phyloP scores from a whole-genome alignment of 2,113 vertebrate species.

The Planiliza haematocheilus region DNA sequence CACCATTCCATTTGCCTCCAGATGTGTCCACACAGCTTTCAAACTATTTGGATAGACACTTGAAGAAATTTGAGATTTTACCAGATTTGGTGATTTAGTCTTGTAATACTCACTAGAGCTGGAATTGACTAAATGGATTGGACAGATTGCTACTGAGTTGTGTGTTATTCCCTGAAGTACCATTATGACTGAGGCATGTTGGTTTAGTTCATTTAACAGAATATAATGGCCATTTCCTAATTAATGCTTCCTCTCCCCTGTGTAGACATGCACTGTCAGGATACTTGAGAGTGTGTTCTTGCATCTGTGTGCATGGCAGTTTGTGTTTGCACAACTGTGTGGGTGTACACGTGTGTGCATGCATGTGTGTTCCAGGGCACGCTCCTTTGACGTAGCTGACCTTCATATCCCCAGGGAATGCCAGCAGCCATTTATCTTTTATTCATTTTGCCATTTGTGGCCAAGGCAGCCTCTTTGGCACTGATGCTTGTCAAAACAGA shows the following conservation, averaged over 20 bases:
- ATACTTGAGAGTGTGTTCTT: slow-evolving; percentile 1
- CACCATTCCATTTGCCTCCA: background rate
- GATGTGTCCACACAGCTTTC: background rate
- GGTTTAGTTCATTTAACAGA: slow-evolving; percentile 25
- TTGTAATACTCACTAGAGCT: too few species aligned
- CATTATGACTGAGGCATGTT: background rate
- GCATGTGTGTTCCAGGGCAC: background rate
- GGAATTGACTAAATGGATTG: background rate
- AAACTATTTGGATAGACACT: slow-evolving; percentile 1
- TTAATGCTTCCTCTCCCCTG: slow-evolving; percentile 12
- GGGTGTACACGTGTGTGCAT: background rate
- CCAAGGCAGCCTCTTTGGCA: slow-evolving; percentile 64
- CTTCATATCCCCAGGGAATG: slow-evolving; percentile 73
- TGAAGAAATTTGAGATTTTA: background rate
- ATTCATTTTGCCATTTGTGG: slow-evolving; percentile 82
- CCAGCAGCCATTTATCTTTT: slow-evolving; percentile 81
- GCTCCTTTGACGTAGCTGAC: slow-evolving; percentile 70
- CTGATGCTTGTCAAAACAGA: slow-evolving; percentile 69
- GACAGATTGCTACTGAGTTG: slow-evolving; percentile 14
- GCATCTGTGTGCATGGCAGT: background rate
- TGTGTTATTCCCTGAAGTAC: slow-evolving; percentile 12
- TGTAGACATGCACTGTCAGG: slow-evolving; percentile 3
- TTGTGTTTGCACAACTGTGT: background rate
- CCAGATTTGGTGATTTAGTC: too few species aligned
- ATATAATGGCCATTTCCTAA: slow-evolving; percentile 7